Evolutionary conservation across 2,797 vertebrate genomes (phyloP).

Genomic region (Sebastiscus tertius): DNA sequence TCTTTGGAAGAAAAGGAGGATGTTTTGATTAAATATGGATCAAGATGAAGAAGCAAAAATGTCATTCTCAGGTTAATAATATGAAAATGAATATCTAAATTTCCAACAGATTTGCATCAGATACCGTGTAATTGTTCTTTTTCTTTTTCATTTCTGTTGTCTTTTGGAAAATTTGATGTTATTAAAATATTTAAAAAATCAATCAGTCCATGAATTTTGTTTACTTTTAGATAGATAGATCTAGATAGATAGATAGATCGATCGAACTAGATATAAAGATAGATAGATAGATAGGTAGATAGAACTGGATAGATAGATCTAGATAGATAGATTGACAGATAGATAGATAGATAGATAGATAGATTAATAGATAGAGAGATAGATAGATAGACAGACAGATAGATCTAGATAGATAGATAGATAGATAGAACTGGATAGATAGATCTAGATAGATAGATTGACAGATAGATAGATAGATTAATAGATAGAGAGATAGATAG

Average conservation of each 20-base stretch:
- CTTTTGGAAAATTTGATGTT: slow-evolving; percentile 35
- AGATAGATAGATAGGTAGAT: neutral
- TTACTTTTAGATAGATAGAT: neutral
- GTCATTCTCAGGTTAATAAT: slow-evolving; percentile 64
- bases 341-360: slow-evolving; percentile 3
- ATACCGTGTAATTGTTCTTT: slow-evolving; percentile 4
- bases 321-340: neutral
- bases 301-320: neutral
- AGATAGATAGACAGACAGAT: neutral
- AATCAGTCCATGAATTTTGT: neutral
- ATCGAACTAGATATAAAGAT: neutral
- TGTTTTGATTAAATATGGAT: neutral
- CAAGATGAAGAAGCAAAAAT: neutral
- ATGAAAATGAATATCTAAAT: neutral
- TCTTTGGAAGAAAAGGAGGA: neutral
- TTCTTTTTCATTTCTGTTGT: slow-evolving; percentile 29
- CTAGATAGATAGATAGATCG: neutral
- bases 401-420: neutral
- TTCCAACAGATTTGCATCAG: slow-evolving; percentile 8
- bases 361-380: neutral
- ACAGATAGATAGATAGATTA: neutral
- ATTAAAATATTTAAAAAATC: slow-evolving; percentile 50
- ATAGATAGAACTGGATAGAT: neutral
- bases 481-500: neutral
- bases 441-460: neutral